These are phyloP conservation scores for Desmophyllum pertusum DNA, from an alignment of 92 coral and sea anemone genomes.

Conservation along the genomic window DNA sequence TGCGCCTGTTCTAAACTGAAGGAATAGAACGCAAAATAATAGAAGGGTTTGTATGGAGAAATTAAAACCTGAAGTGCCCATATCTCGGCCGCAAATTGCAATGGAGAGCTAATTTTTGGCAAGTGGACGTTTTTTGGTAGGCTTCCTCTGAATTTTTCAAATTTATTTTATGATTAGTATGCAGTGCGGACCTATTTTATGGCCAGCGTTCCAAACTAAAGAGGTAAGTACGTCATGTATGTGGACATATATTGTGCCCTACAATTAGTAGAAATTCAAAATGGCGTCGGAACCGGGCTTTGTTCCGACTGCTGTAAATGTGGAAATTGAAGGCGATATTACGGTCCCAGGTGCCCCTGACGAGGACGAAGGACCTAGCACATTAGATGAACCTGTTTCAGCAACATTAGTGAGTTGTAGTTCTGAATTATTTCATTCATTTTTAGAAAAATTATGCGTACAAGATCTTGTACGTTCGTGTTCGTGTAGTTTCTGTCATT, in stretches of 20 bases:
- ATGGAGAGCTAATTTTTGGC: no score
- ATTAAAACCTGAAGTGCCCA: no score
- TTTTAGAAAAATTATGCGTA: not conserved
- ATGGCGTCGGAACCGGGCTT: constrained; percentile 94
- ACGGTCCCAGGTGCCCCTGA: constrained; percentile 99
- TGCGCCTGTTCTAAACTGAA: no score
- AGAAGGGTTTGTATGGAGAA: no score
- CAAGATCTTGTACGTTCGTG: not conserved
- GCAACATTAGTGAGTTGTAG: constrained; percentile 82
- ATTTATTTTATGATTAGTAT: no score
- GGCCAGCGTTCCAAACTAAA: no score
- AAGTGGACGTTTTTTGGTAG: no score
- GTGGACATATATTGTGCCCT: no score
- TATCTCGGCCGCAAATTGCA: no score
- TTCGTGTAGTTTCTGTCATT: not conserved
- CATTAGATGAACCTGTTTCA: constrained; percentile 92
- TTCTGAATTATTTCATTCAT: not conserved
- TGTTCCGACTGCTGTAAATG: constrained; percentile 82
- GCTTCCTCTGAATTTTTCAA: no score
- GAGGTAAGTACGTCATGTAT: no score
- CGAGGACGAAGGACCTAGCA: constrained; percentile 93
- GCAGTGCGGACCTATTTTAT: not conserved
- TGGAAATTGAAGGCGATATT: constrained; percentile 98
- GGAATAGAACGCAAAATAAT: no score
- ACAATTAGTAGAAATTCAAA: constrained; percentile 59